Evolutionary conservation across 2,113 vertebrate species (phyloP).

Genomic region (Marcusenius ussheri): DNA sequence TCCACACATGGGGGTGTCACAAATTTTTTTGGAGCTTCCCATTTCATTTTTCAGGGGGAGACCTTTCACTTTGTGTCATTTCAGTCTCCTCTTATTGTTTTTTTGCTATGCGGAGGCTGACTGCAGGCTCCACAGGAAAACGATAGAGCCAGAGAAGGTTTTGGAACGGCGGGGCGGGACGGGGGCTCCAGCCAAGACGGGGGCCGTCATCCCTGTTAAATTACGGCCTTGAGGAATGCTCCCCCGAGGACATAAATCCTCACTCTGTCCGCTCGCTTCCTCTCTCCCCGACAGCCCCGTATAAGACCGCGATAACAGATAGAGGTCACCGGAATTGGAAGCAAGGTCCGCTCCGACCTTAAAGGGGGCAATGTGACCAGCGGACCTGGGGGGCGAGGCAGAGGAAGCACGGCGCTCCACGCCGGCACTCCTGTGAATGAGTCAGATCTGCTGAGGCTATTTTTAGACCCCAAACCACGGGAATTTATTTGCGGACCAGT

Average conservation of each 20-base stretch:
- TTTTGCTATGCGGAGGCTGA: not conserved
- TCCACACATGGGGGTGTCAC: not conserved
- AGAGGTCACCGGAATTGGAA: not conserved
- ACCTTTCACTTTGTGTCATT: not conserved
- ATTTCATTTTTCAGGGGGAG: not conserved
- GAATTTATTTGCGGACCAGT: not conserved
- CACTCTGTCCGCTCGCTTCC: not conserved
- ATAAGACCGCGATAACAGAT: not conserved
- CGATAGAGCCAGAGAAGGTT: not conserved
- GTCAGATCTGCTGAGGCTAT: not conserved
- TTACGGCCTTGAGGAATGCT: not conserved
- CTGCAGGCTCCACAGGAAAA: not conserved
- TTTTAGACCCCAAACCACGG: not conserved
- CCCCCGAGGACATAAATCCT: not conserved
- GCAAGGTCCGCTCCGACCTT: not conserved
- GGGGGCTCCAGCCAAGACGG: not conserved
- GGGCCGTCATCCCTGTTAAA: not conserved
- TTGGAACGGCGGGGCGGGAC: not conserved
- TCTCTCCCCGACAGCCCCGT: not conserved
- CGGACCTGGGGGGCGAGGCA: not conserved
- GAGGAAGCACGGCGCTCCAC: not conserved
- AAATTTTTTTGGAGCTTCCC: not conserved
- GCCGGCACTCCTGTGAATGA: not conserved
- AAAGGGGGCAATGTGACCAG: not conserved
- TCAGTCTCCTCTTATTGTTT: not conserved